Percentiles rank a stretch among this genome's conserved stretches.
Conservation (phyloP, 30 jellyfish, hydroid and myxozoan species). For the Aurelia aurita complex sp. Pacific region DNA sequence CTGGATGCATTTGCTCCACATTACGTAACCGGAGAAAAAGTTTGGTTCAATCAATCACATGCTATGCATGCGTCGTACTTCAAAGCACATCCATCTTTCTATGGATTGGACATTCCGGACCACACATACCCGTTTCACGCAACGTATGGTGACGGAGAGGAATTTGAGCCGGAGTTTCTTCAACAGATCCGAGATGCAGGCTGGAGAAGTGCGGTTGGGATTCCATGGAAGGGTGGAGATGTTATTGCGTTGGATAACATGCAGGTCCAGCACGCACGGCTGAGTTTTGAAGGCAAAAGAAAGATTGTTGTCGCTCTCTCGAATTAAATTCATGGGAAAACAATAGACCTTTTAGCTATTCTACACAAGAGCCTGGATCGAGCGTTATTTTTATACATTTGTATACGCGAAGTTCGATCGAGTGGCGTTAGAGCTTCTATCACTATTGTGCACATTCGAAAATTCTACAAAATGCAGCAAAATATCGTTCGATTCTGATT, state of each 20-base stretch:
- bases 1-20: slow-evolving; percentile 58
- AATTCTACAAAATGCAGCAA: too few relatives aligned
- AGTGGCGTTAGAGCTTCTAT: too few relatives aligned
- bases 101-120: slow-evolving; percentile 44
- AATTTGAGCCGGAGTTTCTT: slow-evolving; percentile 71
- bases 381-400: too few relatives aligned
- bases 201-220: slow-evolving; percentile 83
- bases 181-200: slow-evolving; percentile 81
- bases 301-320: slow-evolving; percentile 63
- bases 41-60: slow-evolving; percentile 88
- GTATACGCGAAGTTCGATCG: too few relatives aligned
- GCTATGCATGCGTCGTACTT: slow-evolving; percentile 78
- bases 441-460: too few relatives aligned
- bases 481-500: too few relatives aligned
- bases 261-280: slow-evolving; percentile 81
- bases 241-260: slow-evolving; percentile 75
- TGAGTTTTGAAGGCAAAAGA: slow-evolving; percentile 77
- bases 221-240: slow-evolving; percentile 82
- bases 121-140: slow-evolving; percentile 70
- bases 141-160: slow-evolving; percentile 94
- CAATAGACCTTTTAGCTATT: too few relatives aligned
- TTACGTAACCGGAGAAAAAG: slow-evolving; percentile 67
- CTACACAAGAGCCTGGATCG: too few relatives aligned
- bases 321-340: slow-evolving; percentile 9
- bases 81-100: slow-evolving; percentile 74